These are phyloP conservation scores for Bos indicus DNA, from an alignment of 2,113 vertebrate genomes.

Conservation along the genomic window DNA sequence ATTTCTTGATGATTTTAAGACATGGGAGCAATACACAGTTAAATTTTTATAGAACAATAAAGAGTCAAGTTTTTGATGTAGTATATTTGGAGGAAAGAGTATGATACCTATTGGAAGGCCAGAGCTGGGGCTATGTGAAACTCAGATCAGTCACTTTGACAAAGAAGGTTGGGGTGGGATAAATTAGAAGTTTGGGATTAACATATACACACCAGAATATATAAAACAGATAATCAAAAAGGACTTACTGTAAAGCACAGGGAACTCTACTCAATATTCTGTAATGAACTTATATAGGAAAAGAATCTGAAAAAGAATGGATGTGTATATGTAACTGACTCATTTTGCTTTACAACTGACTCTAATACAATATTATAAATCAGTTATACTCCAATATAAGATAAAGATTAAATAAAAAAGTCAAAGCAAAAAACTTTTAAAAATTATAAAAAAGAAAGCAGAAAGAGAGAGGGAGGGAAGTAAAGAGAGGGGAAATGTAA, in stretches of 20 bases:
- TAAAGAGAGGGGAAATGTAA: neutral
- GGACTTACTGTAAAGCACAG: neutral
- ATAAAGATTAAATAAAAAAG: neutral
- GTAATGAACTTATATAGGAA: neutral
- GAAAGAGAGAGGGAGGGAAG: neutral
- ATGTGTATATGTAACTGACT: neutral
- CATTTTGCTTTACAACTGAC: neutral
- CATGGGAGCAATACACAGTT: neutral
- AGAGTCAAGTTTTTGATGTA: neutral
- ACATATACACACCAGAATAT: neutral
- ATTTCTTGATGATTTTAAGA: neutral
- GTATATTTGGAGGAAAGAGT: neutral
- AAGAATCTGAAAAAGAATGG: neutral
- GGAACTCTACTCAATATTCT: neutral
- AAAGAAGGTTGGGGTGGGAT: neutral
- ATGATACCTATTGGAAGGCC: neutral
- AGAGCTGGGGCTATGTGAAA: neutral
- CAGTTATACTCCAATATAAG: neutral
- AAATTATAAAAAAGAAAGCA: neutral
- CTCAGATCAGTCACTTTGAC: neutral
- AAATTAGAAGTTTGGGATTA: neutral
- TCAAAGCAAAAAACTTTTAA: neutral
- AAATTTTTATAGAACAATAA: slow-evolving; percentile 5
- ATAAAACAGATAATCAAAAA: neutral
- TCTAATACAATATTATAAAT: neutral